Evolutionary conservation across 2,797 vertebrate genomes (phyloP), one percentile per base, ranked within the genome.

Genomic region (Atherinosoma microstoma): DNA sequence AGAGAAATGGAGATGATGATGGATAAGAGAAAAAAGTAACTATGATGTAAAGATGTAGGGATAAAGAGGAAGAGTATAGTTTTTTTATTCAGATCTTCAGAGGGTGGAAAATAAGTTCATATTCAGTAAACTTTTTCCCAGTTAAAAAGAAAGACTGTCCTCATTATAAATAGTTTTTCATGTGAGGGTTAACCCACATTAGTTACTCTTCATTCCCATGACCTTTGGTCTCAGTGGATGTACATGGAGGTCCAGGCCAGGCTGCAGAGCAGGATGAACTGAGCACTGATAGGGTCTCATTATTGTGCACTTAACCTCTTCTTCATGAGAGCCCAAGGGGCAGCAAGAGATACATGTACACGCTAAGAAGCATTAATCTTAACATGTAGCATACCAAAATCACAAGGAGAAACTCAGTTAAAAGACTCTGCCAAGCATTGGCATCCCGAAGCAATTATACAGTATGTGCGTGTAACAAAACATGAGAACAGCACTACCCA

Each of bases 131-230:
- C 70, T 49, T 73, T 45, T 58, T 35, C 35, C 6, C 6, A 10
- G 63, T 45, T 64, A n/a, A 58, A 59, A 40, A 18, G 27, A 67
- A 64, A 35, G 30, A 27, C 15, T 58, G 40, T 0, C 47, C 22
- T 76, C 7, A 67, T 67, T 15, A 24, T 51, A 54, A 53, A 34
- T 27, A 12, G 4, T 80, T 73, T 71, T 74, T 63, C 38, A 67
- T 75, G 15, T 22, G n/a, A 59, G 58, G 27, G 27, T 54, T 57
- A 66, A 70, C 71, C 72, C 75, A 56, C 63, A 47, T 32, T 22
- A 51, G 78, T 71, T 49, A 62, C 20, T 64, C 64, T 64, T 76
- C 79, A 54, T 90, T 93, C 90, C 86, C 89, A 89, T 78, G 87
- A 85, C 85, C 76, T 88, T 68, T 85, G 77, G 2, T 76, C 72